Evolutionary conservation across 2,888 invertebrate genomes (phyloP).

Genomic region (Glyphotaelius pellucidus): DNA sequence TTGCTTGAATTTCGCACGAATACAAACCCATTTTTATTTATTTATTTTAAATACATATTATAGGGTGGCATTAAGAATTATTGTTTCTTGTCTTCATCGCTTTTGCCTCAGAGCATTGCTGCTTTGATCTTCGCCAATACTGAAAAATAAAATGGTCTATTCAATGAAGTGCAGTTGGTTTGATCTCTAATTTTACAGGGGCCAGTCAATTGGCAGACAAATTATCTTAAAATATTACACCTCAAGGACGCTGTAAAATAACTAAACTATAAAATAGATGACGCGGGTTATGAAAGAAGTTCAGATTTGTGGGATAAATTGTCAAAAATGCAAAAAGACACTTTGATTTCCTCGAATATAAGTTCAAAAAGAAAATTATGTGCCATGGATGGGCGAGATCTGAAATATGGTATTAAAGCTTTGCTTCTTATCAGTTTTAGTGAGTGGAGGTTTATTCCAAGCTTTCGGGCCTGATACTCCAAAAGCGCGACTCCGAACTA

Average conservation of each 20-base stretch:
- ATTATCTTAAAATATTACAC: neutral
- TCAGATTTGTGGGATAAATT: no score
- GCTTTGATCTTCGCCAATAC: no score
- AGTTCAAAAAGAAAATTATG: no score
- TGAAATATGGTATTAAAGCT: no score
- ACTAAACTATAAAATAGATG: no score
- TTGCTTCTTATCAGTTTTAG: neutral
- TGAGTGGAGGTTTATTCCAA: neutral
- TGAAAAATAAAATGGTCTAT: neutral
- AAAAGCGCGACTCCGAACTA: neutral
- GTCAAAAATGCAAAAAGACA: no score
- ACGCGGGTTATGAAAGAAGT: no score
- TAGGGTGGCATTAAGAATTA: neutral
- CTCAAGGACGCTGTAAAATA: neutral
- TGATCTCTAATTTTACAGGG: neutral
- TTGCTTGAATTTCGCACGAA: no score
- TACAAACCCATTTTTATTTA: no score
- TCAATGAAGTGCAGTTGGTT: neutral
- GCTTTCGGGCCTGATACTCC: neutral
- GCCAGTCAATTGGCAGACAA: no score
- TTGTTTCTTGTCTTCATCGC: neutral
- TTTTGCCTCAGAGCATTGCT: neutral
- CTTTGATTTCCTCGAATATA: no score
- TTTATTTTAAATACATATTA: neutral
- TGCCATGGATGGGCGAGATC: no score